phyloP scores from a whole-genome alignment of 2,888 invertebrate species.

The Tuta absoluta region DNA sequence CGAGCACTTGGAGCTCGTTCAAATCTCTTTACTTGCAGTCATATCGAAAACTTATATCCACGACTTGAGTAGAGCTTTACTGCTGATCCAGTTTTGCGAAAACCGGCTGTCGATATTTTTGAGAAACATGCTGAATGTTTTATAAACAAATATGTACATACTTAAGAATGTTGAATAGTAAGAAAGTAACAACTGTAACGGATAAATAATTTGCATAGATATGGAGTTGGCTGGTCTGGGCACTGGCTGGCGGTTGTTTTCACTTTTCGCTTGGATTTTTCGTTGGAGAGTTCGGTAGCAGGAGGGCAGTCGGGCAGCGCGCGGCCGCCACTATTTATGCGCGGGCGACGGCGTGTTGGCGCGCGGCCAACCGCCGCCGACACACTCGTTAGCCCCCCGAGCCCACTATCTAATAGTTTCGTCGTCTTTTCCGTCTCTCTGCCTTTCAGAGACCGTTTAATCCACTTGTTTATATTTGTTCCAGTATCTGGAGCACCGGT shows the following conservation, averaged over 20 bases:
- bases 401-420: conserved; percentile 69
- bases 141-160: not conserved
- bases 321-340: conserved; percentile 62
- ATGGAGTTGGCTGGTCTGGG: conserved; percentile 31
- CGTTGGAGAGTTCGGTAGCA: conserved; percentile 33
- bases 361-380: conserved; percentile 53
- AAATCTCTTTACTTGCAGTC: conserved; percentile 20
- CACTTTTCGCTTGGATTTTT: conserved; percentile 49
- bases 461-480: conserved; percentile 62
- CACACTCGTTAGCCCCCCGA: conserved; percentile 66
- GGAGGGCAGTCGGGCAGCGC: conserved; percentile 35
- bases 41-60: conserved; percentile 17
- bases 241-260: conserved; percentile 49
- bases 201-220: conserved; percentile 23
- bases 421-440: conserved; percentile 44
- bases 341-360: conserved; percentile 51
- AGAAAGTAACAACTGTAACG: conserved; percentile 4
- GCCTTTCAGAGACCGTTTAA: conserved; percentile 57
- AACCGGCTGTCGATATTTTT: not conserved
- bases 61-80: conserved; percentile 12
- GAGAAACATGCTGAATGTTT: not conserved
- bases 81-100: not conserved
- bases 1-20: conserved; percentile 23
- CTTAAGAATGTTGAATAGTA: not conserved
- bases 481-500: conserved; percentile 42